Evolutionary conservation across 2,113 vertebrate genomes (phyloP), one percentile per base, ranked within the genome.

Genomic region (Elanoides forficatus): DNA sequence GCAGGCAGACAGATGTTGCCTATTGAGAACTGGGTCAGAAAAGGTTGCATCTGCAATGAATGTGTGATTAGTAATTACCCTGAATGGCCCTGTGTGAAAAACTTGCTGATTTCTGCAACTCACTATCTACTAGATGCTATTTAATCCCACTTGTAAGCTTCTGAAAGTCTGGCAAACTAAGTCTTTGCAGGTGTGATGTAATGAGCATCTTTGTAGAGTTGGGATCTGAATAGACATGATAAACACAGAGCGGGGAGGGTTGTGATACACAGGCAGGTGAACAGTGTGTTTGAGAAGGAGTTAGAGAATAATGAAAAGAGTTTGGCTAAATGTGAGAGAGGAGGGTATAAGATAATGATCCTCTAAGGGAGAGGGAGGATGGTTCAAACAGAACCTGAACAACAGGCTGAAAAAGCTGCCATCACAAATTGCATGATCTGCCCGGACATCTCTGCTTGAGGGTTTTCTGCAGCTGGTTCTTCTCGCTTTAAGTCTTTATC

Each of bases 21-120:
- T 94, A 38, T 75, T 94, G 87, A 90, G 74, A 95, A 82, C 0
- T 66, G 53, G 93, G 96, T 96, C 96, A 90, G 81, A 91, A 94
- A 96, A 95, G 92, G 78, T 93, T 97, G 68, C 50, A 58, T 96
- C 83, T 93, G 70, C 93, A 91, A 80, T 94, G 78, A 76, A 66
- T 66, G 8, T 79, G 70, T 90, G 93, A 94, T 96, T 65, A 91
- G 92, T 73, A 90, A 94, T 94, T 94, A 93, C 81, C 87, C 90
- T 88, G 90, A 93, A 91, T 82, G 62, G 70, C 74, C 81, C 45
- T 82, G 81, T 53, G 53, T 85, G 92, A 82, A 93, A 74, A 87
- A 87, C 60, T 87, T 79, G 66, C 84, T 94, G 95, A 93, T 93
- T 91, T 68, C 68, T 2, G 0, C 74, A 82, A 60, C 74, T 80